Conservation (phyloP, 2,888 invertebrate species). For the Orchesellides sinensis region DNA sequence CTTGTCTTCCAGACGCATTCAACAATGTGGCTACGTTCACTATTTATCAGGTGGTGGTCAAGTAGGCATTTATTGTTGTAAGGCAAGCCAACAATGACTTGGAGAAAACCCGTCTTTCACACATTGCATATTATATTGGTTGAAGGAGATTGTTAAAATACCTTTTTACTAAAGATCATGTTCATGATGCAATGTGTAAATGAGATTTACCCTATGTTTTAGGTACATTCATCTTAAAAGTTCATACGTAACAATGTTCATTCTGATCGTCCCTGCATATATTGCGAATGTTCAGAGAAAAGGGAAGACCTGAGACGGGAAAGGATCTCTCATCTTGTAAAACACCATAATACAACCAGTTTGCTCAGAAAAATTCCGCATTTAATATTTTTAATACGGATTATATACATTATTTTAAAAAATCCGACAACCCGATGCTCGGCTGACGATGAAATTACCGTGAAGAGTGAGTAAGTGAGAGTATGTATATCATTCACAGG, state of each 20-base stretch:
- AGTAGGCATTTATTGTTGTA: neutral
- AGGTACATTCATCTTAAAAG: too few relatives aligned
- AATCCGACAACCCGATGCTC: conserved; percentile 24
- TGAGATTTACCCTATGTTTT: too few relatives aligned
- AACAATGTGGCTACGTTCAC: neutral
- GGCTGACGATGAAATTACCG: conserved; percentile 8
- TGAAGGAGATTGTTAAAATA: neutral
- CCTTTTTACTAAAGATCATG: too few relatives aligned
- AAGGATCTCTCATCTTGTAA: too few relatives aligned
- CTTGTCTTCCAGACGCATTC: neutral
- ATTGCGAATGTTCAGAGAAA: too few relatives aligned
- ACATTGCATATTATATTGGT: neutral
- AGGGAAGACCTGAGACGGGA: too few relatives aligned
- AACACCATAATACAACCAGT: neutral
- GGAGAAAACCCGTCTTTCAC: conserved; percentile 40
- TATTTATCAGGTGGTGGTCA: neutral
- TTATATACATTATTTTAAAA: conserved; percentile 2
- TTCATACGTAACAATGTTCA: conserved; percentile 1
- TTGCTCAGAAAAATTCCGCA: neutral
- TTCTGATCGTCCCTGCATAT: neutral
- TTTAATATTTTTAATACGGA: conserved; percentile 11
- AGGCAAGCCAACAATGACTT: neutral
- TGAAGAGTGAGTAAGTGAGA: conserved; percentile 17
- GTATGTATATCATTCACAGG: conserved; percentile 27
- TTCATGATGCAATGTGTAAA: too few relatives aligned